Evolutionary conservation across 2,113 vertebrate species (phyloP).

Genomic region (Dromaius novaehollandiae): DNA sequence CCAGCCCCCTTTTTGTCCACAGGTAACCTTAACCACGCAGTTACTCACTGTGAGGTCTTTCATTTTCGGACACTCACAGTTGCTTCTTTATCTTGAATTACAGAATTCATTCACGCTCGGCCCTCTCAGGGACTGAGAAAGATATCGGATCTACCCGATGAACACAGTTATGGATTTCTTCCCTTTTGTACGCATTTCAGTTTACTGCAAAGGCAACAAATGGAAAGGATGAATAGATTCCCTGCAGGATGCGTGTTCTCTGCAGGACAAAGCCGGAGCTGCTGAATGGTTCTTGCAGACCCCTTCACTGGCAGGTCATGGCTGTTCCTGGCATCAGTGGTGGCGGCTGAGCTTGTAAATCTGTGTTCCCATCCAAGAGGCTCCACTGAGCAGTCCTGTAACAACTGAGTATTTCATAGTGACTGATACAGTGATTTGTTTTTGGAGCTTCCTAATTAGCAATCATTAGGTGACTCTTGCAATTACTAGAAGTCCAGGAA

Average conservation of each 20-base stretch:
- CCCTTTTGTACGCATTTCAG: not conserved
- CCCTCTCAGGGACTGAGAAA: not conserved
- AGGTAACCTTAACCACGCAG: conserved; percentile 65
- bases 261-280: not conserved
- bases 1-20: conserved; percentile 53
- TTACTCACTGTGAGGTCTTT: conserved; percentile 55
- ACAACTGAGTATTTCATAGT: not conserved
- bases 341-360: not conserved
- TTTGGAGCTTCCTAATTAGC: not conserved
- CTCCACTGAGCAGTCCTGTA: not conserved
- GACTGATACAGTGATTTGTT: not conserved
- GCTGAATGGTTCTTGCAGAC: not conserved
- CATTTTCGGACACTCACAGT: conserved; percentile 44
- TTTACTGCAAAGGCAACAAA: not conserved
- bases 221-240: not conserved
- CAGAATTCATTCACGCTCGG: conserved; percentile 31
- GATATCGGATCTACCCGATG: not conserved
- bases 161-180: not conserved
- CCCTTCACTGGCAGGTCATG: not conserved
- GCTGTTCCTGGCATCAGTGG: not conserved
- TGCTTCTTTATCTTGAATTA: conserved; percentile 60
- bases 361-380: not conserved
- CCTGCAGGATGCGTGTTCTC: not conserved
- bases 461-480: not conserved
- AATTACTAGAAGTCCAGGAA: not conserved